Evolutionary conservation across 2,797 vertebrate genomes (phyloP).

Genomic region (Scolopax rusticola): DNA sequence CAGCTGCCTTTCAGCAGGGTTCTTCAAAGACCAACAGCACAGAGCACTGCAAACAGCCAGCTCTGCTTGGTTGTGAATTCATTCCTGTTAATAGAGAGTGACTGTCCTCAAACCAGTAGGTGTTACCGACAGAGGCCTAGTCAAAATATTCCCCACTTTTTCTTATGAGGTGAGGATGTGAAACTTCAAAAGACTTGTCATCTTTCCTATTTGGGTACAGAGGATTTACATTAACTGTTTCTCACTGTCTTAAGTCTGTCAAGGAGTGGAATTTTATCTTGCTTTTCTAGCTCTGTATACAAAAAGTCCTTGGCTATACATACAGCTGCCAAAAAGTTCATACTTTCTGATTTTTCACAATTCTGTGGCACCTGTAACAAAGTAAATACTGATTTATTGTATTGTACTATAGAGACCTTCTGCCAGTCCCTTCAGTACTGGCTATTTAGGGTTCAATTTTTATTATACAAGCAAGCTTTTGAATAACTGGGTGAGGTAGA

Average conservation of each 20-base stretch:
- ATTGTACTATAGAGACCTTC: neutral
- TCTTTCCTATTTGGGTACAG: neutral
- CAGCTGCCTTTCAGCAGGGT: neutral
- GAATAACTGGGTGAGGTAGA: neutral
- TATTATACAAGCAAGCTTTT: neutral
- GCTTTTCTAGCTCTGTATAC: neutral
- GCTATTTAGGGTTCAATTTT: neutral
- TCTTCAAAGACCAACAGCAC: neutral
- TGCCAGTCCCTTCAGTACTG: neutral
- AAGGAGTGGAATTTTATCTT: neutral
- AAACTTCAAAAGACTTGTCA: neutral
- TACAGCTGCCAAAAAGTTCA: neutral
- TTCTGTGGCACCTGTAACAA: neutral
- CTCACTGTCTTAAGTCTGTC: neutral
- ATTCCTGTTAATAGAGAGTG: neutral
- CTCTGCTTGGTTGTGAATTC: neutral
- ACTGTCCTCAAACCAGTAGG: neutral
- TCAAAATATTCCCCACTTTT: neutral
- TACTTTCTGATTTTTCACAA: neutral
- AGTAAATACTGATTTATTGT: neutral
- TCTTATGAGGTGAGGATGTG: neutral
- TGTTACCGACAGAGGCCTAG: neutral
- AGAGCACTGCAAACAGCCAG: fast-evolving
- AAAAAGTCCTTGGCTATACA: neutral
- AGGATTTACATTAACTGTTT: neutral